Base-by-base conservation (phyloP, 1,140 invertebrate genomes). In the Sitobion miscanthi region DNA sequence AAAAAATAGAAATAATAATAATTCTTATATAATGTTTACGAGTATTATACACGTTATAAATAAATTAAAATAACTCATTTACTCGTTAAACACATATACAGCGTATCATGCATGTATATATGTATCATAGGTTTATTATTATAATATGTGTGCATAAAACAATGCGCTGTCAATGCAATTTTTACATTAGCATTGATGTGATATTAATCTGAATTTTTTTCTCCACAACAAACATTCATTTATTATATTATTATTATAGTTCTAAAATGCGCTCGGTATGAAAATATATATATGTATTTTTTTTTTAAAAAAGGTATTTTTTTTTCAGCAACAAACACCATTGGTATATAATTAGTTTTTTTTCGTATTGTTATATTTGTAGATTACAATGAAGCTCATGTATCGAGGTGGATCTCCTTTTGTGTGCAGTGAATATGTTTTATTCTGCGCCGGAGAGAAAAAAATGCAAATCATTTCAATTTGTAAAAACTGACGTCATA, bases 391-490 rank as follows among this genome's bases (percentile, higher is more conserved):
- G 82, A 77, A 82, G 45, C 90, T 45, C 57, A 21, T 91, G 17
- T 45, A 77, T n/a, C 30, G 42, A 49, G 90, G 69, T 49, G 90
- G 38, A 83, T 91, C 90, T 91, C 30, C 69, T 91, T 91, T 91
- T 91, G 90, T 91, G 8, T 77, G 23, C 9, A 30, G 57, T 77
- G 45, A 91, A 91, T 91, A 82, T 38, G 62, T 91, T 77, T 82
- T 91, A 77, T 91, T 91, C n/a, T 49, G 45, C 54, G 45, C 0
- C 45, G 21, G 45, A 91, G 57, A 91, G 69, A 83, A 91, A 91
- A 77, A 91, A 82, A 91, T 91, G 90, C 90, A 91, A 77, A 91
- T 91, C 90, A 91, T 91, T 77, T 91, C 62, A 82, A 47, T 91
- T 91, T 83, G 90, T 77, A 83, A 91, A 69, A 91, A 69, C 38